Evolutionary conservation across 2,113 vertebrate species (phyloP).

Genomic region (Rhombomys opimus): DNA sequence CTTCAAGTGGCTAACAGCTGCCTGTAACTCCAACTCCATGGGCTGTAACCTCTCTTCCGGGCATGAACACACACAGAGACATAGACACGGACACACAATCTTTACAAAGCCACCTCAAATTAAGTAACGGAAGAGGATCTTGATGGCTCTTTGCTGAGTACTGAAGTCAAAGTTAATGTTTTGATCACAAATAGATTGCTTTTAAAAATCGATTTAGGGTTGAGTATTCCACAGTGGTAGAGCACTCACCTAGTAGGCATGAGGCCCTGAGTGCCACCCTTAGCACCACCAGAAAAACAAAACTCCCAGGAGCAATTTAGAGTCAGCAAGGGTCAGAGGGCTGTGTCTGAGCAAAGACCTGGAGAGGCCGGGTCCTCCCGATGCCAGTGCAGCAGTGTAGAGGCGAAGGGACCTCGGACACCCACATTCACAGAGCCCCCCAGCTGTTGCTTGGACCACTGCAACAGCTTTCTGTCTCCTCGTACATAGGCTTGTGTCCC

Average conservation of each 20-base stretch:
- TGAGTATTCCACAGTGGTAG: neutral
- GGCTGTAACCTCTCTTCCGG: neutral
- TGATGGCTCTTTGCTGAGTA: neutral
- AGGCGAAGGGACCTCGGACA: too few species aligned
- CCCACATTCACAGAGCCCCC: rapidly evolving
- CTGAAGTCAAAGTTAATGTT: slow-evolving; percentile 45
- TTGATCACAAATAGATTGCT: neutral
- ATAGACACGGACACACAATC: neutral
- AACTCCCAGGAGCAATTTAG: too few species aligned
- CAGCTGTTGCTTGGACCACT: neutral
- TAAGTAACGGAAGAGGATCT: slow-evolving; percentile 15
- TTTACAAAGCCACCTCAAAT: neutral
- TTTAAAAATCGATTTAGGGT: neutral
- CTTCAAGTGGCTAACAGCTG: neutral
- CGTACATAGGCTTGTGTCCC: neutral
- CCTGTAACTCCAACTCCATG: neutral
- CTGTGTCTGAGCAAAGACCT: neutral
- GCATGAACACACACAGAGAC: neutral
- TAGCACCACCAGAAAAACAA: neutral
- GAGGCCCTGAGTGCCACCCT: neutral
- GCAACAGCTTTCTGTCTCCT: neutral
- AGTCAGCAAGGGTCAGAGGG: neutral
- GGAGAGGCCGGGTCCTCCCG: neutral
- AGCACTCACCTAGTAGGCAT: neutral
- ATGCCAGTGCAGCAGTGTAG: neutral